A percentile compares a stretch with the other conserved stretches of the same genome.
These are phyloP conservation scores for Hozukius guyotensis DNA, from an alignment of 2,797 vertebrate species.

Conservation along the genomic window DNA sequence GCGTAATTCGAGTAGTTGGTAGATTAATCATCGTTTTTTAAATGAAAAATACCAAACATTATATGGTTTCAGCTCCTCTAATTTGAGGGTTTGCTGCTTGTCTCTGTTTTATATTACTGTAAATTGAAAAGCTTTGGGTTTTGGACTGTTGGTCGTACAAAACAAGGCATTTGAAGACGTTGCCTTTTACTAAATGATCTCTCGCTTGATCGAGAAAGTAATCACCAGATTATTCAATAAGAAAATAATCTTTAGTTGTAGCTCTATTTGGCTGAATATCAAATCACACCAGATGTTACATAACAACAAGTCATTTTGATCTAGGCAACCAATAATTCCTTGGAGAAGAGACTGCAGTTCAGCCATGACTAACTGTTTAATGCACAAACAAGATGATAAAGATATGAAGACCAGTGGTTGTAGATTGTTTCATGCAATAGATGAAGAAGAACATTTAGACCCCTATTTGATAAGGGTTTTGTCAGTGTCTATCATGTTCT, in stretches of 20 bases:
- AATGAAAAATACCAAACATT: background rate
- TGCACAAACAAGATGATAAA: background rate
- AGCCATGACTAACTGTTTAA: background rate
- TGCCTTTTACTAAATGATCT: background rate
- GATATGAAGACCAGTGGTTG: background rate
- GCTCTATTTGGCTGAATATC: background rate
- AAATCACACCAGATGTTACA: background rate
- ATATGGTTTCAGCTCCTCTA: background rate
- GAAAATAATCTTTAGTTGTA: background rate
- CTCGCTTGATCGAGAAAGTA: background rate
- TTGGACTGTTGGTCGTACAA: background rate
- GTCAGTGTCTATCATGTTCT: background rate
- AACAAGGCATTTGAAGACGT: background rate
- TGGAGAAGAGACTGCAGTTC: background rate
- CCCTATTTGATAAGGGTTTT: background rate
- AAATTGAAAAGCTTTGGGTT: background rate
- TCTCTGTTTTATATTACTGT: background rate
- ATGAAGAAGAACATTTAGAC: background rate
- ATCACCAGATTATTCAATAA: background rate
- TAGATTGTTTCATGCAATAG: background rate
- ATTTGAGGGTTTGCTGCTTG: too few relatives aligned
- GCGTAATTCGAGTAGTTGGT: too few relatives aligned
- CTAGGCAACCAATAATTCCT: background rate
- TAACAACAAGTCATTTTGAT: background rate
- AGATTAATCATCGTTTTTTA: background rate